phyloP scores from a whole-genome alignment of 2,888 invertebrate genomes.

The Pristionchus mayeri region DNA sequence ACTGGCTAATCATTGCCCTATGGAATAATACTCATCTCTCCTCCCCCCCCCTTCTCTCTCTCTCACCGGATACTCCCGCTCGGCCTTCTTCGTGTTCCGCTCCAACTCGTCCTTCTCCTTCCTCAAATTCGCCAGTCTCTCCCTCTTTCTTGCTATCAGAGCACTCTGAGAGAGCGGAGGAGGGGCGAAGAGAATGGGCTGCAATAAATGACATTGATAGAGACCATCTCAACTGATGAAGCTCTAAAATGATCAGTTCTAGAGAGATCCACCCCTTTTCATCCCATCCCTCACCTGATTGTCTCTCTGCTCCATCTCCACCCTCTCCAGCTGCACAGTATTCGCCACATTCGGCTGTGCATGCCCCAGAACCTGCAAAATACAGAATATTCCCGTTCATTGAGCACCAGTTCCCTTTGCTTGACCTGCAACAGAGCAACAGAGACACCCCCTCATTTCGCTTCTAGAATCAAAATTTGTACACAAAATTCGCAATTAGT shows the following conservation, averaged over 20 bases:
- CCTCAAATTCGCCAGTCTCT: constrained; percentile 25
- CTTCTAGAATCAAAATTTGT: constrained; percentile 4
- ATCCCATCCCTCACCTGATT: neutral
- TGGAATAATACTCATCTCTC: neutral
- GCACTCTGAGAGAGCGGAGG: too few species aligned
- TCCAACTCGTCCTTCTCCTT: constrained; percentile 12
- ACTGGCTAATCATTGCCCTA: neutral
- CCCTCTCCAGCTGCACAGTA: constrained; percentile 11
- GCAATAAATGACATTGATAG: neutral
- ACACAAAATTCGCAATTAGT: too few species aligned
- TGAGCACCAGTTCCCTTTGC: too few species aligned
- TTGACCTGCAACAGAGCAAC: too few species aligned
- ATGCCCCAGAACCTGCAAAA: too few species aligned
- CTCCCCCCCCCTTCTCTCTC: neutral
- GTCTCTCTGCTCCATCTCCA: neutral
- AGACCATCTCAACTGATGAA: neutral
- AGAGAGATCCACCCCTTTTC: neutral
- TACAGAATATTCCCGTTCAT: too few species aligned
- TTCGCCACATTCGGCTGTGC: neutral
- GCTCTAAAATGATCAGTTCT: neutral
- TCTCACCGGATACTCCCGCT: neutral
- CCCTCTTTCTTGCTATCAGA: constrained; percentile 9
- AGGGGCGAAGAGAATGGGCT: too few species aligned
- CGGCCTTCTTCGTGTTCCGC: constrained; percentile 23
- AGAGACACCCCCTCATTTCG: neutral